Conservation (phyloP, 2,888 invertebrate genomes). For the Biston betularia region DNA sequence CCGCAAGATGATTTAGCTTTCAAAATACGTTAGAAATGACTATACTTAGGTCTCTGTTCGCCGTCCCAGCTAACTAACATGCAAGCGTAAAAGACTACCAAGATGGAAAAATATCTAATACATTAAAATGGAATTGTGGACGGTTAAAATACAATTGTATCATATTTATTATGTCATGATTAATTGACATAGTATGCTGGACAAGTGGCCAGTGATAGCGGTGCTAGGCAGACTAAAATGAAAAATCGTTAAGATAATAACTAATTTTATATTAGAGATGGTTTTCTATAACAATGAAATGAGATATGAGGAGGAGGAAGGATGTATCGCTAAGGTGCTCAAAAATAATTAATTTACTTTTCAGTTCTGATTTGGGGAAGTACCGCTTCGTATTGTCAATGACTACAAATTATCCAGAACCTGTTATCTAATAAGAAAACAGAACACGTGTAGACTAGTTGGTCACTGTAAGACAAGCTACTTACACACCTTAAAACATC, state of each 20-base stretch:
- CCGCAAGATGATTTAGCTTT: constrained; percentile 48
- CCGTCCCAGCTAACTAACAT: constrained; percentile 33
- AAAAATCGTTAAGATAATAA: too few relatives aligned
- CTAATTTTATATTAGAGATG: too few relatives aligned
- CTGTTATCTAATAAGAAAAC: not conserved
- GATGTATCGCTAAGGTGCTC: too few relatives aligned
- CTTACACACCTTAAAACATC: not conserved
- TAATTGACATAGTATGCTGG: not conserved
- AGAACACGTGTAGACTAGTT: not conserved
- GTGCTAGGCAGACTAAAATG: too few relatives aligned
- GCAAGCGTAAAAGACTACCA: constrained; percentile 16
- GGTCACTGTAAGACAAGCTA: not conserved
- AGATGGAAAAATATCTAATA: not conserved
- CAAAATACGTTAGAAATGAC: constrained; percentile 44
- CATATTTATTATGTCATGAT: not conserved
- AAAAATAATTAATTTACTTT: too few relatives aligned
- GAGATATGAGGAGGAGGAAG: too few relatives aligned
- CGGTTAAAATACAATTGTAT: not conserved
- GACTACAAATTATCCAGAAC: not conserved
- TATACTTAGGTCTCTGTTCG: constrained; percentile 38
- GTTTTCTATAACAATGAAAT: too few relatives aligned
- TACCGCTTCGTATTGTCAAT: not conserved
- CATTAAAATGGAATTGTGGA: not conserved
- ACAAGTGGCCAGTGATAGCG: too few relatives aligned
- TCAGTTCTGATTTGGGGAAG: not conserved